Percentiles rank a stretch among this genome's conserved stretches.
Evolutionary conservation across 2,888 invertebrate genomes (phyloP).

Genomic region (Acrobasis suavella): DNA sequence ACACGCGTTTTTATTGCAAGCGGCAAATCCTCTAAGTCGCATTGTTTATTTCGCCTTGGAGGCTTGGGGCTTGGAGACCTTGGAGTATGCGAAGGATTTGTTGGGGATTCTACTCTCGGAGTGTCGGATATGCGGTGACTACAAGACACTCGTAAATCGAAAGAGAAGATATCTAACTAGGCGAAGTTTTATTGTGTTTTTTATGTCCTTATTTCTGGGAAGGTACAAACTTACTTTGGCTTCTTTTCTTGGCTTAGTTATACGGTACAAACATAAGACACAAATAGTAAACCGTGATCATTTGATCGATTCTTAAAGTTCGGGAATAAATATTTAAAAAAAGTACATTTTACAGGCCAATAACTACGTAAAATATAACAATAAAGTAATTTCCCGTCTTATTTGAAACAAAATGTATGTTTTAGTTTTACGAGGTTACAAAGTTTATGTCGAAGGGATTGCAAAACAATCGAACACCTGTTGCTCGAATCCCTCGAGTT

Average conservation of each 20-base stretch:
- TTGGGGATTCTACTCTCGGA: not conserved
- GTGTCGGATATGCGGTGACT: not conserved
- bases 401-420: not conserved
- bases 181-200: not conserved
- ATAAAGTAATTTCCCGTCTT: too few species aligned
- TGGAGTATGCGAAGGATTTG: not conserved
- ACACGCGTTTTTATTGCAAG: not conserved
- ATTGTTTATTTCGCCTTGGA: not conserved
- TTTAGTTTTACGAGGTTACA: not conserved
- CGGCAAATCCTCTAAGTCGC: not conserved
- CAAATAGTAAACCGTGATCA: too few species aligned
- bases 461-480: not conserved
- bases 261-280: too few species aligned
- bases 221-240: too few species aligned
- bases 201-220: too few species aligned
- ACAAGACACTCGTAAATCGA: not conserved
- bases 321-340: too few species aligned
- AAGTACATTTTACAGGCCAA: too few species aligned
- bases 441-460: not conserved
- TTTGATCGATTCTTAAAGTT: too few species aligned
- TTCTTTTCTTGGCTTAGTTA: too few species aligned
- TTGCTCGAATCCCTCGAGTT: not conserved
- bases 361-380: too few species aligned
- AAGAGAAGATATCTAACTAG: not conserved
- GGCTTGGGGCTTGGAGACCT: too few species aligned